Percentiles rank a stretch among this genome's conserved stretches.
These are phyloP conservation scores for Prionailurus bengalensis DNA, from an alignment of 2,113 vertebrate genomes.

Conservation along the genomic window DNA sequence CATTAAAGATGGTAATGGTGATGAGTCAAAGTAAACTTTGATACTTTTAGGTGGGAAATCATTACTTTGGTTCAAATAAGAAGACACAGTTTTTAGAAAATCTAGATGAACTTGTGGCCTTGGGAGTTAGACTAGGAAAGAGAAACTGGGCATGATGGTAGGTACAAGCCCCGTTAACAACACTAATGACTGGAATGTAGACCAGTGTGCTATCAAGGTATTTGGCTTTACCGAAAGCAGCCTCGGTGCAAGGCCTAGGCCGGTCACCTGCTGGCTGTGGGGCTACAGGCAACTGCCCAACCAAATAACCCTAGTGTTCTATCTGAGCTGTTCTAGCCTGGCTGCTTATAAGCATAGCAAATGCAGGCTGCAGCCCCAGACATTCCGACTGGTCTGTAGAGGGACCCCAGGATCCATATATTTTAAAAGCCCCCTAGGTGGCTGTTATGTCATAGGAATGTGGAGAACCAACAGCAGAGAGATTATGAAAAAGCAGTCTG, in stretches of 20 bases:
- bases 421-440: neutral
- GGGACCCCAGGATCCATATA: neutral
- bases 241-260: neutral
- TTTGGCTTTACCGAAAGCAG: neutral
- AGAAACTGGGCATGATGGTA: neutral
- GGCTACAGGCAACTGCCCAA: neutral
- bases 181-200: neutral
- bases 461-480: neutral
- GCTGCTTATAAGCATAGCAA: neutral
- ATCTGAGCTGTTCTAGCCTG: neutral
- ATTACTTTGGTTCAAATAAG: neutral
- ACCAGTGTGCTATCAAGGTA: neutral
- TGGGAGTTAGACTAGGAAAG: neutral
- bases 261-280: neutral
- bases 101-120: neutral
- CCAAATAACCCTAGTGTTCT: neutral
- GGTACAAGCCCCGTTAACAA: neutral
- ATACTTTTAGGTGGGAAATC: neutral
- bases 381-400: neutral
- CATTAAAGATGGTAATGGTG: neutral
- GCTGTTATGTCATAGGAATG: neutral
- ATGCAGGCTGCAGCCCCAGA: neutral
- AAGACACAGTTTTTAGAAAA: constrained; percentile 13
- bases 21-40: neutral
- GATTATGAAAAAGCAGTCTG: neutral